Percentiles rank a stretch among this genome's conserved stretches.
Evolutionary conservation across 2,888 invertebrate species (phyloP).

Genomic region (Mimachlamys varia): DNA sequence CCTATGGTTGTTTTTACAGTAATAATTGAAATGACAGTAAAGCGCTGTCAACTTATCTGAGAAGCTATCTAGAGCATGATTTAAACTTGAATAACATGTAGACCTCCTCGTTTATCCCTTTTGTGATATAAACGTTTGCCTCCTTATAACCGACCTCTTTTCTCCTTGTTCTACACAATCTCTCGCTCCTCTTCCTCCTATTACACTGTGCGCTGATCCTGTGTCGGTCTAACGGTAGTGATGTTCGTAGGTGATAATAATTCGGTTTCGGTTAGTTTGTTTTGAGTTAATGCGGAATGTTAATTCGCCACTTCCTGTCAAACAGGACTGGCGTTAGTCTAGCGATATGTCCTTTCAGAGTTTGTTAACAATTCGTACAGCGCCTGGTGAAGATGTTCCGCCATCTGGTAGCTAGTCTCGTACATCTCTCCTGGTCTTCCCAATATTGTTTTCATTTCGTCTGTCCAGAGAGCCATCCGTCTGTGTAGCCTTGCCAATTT

Average conservation of each 20-base stretch:
- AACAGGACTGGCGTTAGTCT: background rate
- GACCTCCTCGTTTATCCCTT: background rate
- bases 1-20: too few species aligned
- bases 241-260: slow-evolving; percentile 3
- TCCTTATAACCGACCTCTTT: background rate
- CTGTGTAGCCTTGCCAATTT: background rate
- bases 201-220: background rate
- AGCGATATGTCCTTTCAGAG: background rate
- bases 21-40: too few species aligned
- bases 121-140: background rate
- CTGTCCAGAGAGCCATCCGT: too few species aligned
- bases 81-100: too few species aligned
- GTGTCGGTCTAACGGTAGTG: background rate
- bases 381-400: background rate
- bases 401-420: background rate
- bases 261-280: slow-evolving; percentile 13
- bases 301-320: slow-evolving; percentile 7
- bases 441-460: background rate
- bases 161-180: background rate
- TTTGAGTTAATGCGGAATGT: slow-evolving; percentile 7
- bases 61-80: too few species aligned
- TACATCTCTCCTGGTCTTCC: background rate
- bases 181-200: background rate
- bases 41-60: too few species aligned
- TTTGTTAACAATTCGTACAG: background rate